phyloP scores from a whole-genome alignment of 1,140 invertebrate species.

The Physella acuta region DNA sequence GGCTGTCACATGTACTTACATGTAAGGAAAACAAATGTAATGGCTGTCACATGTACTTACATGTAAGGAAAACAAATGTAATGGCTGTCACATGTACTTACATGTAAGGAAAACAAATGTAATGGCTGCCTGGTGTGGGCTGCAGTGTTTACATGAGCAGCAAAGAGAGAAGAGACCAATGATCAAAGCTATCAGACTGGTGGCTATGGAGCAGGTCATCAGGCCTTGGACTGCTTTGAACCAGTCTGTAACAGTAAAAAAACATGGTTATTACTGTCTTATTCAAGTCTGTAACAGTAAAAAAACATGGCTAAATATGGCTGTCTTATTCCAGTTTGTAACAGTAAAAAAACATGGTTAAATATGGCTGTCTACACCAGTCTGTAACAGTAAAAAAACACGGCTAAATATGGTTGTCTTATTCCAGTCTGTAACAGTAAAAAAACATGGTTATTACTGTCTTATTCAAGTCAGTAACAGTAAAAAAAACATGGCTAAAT shows the following conservation, averaged over 20 bases:
- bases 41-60: too few species aligned
- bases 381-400: too few species aligned
- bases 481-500: neutral
- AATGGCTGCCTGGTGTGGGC: slow-evolving; percentile 48
- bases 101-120: slow-evolving; percentile 52
- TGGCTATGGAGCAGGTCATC: slow-evolving; percentile 50
- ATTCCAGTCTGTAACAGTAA: slow-evolving; percentile 45
- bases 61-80: too few species aligned
- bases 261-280: neutral
- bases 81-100: too few species aligned
- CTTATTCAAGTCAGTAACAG: neutral
- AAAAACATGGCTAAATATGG: neutral
- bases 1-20: too few species aligned
- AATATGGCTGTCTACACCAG: too few species aligned
- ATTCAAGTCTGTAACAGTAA: neutral
- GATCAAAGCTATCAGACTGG: slow-evolving; percentile 44
- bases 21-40: too few species aligned
- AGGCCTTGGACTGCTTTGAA: slow-evolving; percentile 54
- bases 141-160: slow-evolving; percentile 49
- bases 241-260: slow-evolving; percentile 40
- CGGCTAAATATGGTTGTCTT: too few species aligned
- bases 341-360: too few species aligned
- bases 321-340: slow-evolving; percentile 24
- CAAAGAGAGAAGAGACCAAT: slow-evolving; percentile 53
- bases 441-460: neutral